Percentiles rank a stretch among this genome's conserved stretches.
Evolutionary conservation across 2,888 invertebrate species (phyloP).

Genomic region (Standfussiana lucernea): DNA sequence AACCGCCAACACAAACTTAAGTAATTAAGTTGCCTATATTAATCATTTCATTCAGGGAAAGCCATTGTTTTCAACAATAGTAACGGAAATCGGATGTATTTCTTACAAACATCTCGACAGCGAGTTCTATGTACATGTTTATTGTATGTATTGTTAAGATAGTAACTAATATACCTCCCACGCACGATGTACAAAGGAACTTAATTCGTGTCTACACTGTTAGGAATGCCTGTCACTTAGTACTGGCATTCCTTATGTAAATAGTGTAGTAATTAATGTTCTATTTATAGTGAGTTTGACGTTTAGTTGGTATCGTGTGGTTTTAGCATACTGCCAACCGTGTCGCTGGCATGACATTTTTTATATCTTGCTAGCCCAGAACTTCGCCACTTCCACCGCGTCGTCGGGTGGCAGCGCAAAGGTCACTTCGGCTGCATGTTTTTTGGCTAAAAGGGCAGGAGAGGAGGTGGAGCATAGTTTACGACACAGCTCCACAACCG

Average conservation of each 20-base stretch:
- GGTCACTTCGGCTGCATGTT: too few relatives aligned
- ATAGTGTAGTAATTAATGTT: neutral
- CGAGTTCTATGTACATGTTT: too few relatives aligned
- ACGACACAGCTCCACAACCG: too few relatives aligned
- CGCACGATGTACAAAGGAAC: slow-evolving; percentile 15
- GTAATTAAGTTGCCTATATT: slow-evolving; percentile 3
- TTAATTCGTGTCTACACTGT: slow-evolving; percentile 27
- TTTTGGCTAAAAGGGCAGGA: too few relatives aligned
- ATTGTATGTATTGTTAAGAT: slow-evolving; percentile 1
- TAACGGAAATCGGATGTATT: neutral
- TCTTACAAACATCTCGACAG: neutral
- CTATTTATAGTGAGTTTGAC: neutral
- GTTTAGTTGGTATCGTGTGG: neutral
- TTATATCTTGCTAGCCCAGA: too few relatives aligned
- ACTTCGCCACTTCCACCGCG: too few relatives aligned
- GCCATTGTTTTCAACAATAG: slow-evolving; percentile 16
- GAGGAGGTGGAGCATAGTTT: too few relatives aligned
- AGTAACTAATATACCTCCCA: slow-evolving; percentile 5
- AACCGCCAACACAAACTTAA: neutral
- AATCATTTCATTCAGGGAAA: neutral
- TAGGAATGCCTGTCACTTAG: slow-evolving; percentile 1
- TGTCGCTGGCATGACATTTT: too few relatives aligned
- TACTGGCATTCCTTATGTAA: slow-evolving; percentile 3
- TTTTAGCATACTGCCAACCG: too few relatives aligned
- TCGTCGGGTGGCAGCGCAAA: too few relatives aligned